phyloP scores from a whole-genome alignment of 2,888 invertebrate genomes.

The Lasioglossum pauxillum region DNA sequence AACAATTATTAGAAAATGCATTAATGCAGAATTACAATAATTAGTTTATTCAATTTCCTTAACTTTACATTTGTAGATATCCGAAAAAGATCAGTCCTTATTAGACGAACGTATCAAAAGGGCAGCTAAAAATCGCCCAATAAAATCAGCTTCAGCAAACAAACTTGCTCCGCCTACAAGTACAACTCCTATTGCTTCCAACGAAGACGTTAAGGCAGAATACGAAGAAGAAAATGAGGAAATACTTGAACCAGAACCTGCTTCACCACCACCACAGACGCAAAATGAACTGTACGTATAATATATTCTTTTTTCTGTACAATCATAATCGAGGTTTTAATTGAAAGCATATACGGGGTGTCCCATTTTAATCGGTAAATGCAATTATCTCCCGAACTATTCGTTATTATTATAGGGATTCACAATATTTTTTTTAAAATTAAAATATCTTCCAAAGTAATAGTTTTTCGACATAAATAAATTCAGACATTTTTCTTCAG shows the following conservation, averaged over 20 bases:
- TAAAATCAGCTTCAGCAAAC: constrained; percentile 85
- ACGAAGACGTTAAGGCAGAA: constrained; percentile 81
- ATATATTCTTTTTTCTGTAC: background rate
- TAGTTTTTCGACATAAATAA: no score
- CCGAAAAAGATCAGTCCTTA: constrained; percentile 97
- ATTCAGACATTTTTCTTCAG: no score
- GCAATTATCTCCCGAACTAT: no score
- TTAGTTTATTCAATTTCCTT: background rate
- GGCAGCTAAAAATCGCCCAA: constrained; percentile 89
- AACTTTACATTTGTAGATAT: constrained; percentile 86
- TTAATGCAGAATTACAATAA: no score
- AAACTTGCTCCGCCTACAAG: constrained; percentile 82
- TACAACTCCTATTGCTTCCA: constrained; percentile 82
- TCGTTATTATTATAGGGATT: no score
- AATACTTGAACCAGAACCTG: constrained; percentile 65
- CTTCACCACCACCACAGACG: constrained; percentile 34
- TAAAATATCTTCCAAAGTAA: no score
- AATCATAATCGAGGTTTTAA: background rate
- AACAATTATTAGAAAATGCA: constrained; percentile 19
- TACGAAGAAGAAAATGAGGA: constrained; percentile 81
- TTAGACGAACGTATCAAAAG: constrained; percentile 98
- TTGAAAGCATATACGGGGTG: background rate
- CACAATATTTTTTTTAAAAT: no score
- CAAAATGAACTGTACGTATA: constrained; percentile 62
- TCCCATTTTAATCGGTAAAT: no score